Conservation (phyloP, 2,113 vertebrate genomes). For the Illadopsis cleaveri region DNA sequence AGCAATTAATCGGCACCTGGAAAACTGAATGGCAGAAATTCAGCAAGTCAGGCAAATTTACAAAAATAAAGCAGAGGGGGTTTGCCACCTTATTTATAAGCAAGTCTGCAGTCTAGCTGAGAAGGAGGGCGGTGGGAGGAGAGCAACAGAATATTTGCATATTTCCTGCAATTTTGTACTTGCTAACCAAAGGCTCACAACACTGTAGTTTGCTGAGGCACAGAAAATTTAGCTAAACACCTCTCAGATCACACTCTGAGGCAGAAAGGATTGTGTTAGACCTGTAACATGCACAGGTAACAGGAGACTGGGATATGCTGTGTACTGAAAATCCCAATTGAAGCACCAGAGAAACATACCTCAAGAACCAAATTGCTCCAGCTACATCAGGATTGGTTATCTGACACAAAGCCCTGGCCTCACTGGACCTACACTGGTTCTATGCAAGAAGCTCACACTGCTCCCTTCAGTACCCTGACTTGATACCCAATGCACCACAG, state of each 20-base stretch:
- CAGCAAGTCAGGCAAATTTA: slow-evolving; percentile 3
- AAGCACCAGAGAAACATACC: not conserved
- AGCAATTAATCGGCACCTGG: not conserved
- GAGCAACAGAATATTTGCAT: not conserved
- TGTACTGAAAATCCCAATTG: not conserved
- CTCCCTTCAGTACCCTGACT: not conserved
- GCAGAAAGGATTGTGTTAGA: not conserved
- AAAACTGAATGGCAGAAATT: slow-evolving; percentile 16
- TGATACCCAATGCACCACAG: not conserved
- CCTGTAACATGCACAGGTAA: not conserved
- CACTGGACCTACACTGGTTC: not conserved
- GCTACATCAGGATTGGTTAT: not conserved
- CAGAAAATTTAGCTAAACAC: not conserved
- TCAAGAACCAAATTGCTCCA: not conserved
- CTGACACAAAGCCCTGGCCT: not conserved
- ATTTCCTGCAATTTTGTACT: not conserved
- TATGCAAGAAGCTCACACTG: not conserved
- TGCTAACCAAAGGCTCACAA: not conserved
- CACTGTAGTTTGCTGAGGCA: not conserved
- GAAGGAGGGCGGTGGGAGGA: not conserved
- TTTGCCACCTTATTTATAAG: not conserved
- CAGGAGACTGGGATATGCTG: not conserved
- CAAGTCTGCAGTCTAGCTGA: not conserved
- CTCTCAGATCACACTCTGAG: not conserved
- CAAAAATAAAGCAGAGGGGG: slow-evolving; percentile 23